Conservation (phyloP, 2,888 invertebrate genomes). For the Pseudococcus longispinus region DNA sequence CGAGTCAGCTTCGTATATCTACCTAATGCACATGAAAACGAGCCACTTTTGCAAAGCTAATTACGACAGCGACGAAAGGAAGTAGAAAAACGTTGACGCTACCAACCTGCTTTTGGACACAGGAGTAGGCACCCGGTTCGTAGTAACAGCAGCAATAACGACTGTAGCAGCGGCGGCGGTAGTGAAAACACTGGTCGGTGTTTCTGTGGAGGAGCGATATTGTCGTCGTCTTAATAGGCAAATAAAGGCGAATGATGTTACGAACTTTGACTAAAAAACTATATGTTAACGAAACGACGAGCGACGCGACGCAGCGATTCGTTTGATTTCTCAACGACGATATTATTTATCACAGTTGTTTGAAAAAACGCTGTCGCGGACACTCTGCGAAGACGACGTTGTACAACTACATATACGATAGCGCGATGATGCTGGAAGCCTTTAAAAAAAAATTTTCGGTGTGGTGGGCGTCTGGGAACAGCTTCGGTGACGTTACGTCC, state of each 20-base stretch:
- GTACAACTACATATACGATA: background rate
- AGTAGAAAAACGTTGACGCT: background rate
- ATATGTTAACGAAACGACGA: background rate
- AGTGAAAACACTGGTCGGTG: constrained; percentile 56
- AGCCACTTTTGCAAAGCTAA: background rate
- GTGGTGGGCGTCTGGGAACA: background rate
- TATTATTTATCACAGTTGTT: background rate
- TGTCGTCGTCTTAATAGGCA: constrained; percentile 50
- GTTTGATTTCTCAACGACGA: background rate
- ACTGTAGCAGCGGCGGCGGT: constrained; percentile 54
- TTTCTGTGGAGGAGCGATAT: constrained; percentile 55
- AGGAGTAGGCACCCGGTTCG: constrained; percentile 55
- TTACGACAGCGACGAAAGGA: background rate
- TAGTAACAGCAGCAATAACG: constrained; percentile 53
- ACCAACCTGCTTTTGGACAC: constrained; percentile 54
- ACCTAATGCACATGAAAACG: too few relatives aligned
- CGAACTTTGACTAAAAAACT: constrained; percentile 3
- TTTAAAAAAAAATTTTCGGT: too few relatives aligned
- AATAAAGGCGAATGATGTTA: constrained; percentile 23
- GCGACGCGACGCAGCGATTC: background rate
- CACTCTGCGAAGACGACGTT: background rate
- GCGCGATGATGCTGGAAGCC: background rate
- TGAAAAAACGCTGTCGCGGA: background rate
- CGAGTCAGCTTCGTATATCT: background rate
- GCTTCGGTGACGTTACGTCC: background rate